These are phyloP conservation scores for Gnathonemus longibarbis DNA, from an alignment of 2,113 vertebrate genomes.

Conservation along the genomic window DNA sequence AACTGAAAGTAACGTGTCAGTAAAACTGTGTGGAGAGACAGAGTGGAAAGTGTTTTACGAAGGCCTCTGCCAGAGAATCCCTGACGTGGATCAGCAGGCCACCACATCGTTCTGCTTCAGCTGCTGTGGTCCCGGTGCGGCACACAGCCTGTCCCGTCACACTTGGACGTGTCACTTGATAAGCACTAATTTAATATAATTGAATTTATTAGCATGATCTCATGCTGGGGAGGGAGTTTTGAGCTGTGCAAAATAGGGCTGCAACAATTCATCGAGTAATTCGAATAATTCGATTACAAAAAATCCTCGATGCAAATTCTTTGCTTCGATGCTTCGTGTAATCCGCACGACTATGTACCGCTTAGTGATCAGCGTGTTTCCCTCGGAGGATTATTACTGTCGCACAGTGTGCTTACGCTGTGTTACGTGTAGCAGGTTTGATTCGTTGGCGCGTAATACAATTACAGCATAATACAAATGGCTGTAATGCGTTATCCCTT, in stretches of 20 bases:
- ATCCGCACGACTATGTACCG: no score
- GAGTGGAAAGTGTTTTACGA: not conserved
- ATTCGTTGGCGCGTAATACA: no score
- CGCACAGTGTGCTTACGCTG: no score
- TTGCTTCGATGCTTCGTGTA: no score
- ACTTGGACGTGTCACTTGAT: not conserved
- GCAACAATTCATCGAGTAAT: no score
- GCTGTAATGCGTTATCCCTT: no score
- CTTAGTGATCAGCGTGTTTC: no score
- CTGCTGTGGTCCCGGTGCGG: not conserved
- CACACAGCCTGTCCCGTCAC: not conserved
- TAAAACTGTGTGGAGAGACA: not conserved
- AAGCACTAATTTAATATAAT: not conserved
- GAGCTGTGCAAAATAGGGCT: not conserved
- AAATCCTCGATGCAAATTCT: no score
- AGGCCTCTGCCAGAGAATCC: not conserved
- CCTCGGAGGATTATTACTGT: no score
- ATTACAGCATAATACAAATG: no score
- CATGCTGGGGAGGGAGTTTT: not conserved
- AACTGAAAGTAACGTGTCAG: not conserved
- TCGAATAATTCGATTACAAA: no score
- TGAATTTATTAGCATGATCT: conserved; percentile 9
- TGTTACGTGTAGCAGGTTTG: no score
- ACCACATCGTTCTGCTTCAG: not conserved
- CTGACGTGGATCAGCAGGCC: not conserved